Evolutionary conservation across 2,797 vertebrate genomes (phyloP).

Genomic region (Gadopsis bispinosus): DNA sequence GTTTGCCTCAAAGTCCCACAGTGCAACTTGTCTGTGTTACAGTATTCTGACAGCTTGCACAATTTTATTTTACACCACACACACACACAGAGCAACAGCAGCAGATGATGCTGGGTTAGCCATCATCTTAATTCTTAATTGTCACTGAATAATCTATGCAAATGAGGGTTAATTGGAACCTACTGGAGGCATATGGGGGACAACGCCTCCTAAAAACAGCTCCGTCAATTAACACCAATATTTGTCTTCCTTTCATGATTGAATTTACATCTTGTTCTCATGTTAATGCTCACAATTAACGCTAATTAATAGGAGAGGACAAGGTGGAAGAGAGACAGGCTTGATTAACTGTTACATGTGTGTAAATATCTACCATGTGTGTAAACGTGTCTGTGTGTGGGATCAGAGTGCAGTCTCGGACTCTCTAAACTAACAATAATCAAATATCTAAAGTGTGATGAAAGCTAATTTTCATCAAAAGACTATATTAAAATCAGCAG

Average conservation of each 20-base stretch:
- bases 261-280: constrained; percentile 87
- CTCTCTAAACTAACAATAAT: background rate
- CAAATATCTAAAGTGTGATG: background rate
- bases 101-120: constrained; percentile 41
- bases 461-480: constrained; percentile 13
- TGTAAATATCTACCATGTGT: constrained; percentile 27
- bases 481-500: background rate
- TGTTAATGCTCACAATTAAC: constrained; percentile 91
- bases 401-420: background rate
- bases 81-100: constrained; percentile 19
- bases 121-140: constrained; percentile 81
- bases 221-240: constrained; percentile 83
- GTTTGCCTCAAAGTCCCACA: constrained; percentile 25
- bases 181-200: constrained; percentile 73
- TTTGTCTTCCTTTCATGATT: constrained; percentile 85
- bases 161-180: constrained; percentile 82
- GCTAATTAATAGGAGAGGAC: constrained; percentile 86
- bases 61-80: constrained; percentile 4
- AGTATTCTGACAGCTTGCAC: constrained; percentile 19
- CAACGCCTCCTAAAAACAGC: constrained; percentile 65
- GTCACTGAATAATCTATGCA: constrained; percentile 81
- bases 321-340: constrained; percentile 28
- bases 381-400: background rate
- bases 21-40: constrained; percentile 21
- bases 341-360: constrained; percentile 39